These are phyloP conservation scores for Zaprionus vittiger DNA, from an alignment of 1,140 invertebrate species.

Conservation along the genomic window DNA sequence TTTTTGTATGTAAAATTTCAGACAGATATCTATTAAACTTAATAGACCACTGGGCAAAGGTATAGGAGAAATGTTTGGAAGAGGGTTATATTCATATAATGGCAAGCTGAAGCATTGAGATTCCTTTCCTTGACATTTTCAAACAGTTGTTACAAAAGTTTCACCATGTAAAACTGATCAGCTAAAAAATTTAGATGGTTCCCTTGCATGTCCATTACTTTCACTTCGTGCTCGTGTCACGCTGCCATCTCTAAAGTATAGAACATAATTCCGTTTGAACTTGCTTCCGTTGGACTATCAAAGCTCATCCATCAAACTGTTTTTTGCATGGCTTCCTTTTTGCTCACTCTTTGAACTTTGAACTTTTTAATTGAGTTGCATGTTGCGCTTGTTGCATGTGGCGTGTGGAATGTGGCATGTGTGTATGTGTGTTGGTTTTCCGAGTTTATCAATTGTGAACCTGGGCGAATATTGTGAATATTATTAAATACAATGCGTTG, in stretches of 20 bases:
- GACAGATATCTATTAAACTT: too few species aligned
- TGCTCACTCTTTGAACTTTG: neutral
- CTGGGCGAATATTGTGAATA: neutral
- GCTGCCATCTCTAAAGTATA: neutral
- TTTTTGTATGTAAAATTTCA: too few species aligned
- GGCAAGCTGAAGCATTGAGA: too few species aligned
- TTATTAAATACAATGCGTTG: neutral
- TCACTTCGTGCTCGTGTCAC: neutral
- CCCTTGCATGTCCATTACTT: too few species aligned
- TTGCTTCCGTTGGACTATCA: neutral
- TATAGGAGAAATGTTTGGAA: too few species aligned
- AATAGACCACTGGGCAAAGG: too few species aligned
- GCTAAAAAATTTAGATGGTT: too few species aligned
- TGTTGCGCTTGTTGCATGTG: slow-evolving; percentile 18
- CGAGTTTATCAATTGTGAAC: neutral
- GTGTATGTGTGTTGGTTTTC: neutral
- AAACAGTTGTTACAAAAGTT: too few species aligned
- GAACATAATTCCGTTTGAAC: neutral
- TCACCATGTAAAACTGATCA: too few species aligned
- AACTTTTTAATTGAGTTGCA: slow-evolving; percentile 39
- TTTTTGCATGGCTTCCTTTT: neutral
- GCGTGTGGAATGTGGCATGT: neutral
- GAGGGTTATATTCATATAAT: too few species aligned
- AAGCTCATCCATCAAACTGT: slow-evolving; percentile 7
- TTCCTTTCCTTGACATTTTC: too few species aligned